Evolutionary conservation across 2,113 vertebrate species (phyloP).

Genomic region (Isurus oxyrinchus): DNA sequence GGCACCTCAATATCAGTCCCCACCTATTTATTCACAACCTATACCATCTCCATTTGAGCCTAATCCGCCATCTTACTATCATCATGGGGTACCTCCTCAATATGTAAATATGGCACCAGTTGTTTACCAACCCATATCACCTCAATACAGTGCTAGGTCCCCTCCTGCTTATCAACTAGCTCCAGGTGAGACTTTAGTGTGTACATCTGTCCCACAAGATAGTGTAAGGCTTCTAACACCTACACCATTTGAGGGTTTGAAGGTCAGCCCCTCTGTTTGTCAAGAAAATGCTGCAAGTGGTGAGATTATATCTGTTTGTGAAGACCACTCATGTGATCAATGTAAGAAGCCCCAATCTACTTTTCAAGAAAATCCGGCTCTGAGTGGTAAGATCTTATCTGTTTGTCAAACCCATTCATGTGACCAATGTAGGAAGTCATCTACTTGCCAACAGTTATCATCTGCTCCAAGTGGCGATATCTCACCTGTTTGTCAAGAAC

Average conservation of each 20-base stretch:
- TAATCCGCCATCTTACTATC: background rate
- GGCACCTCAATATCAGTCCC: constrained; percentile 19
- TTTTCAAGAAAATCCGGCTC: background rate
- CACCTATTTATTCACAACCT: background rate
- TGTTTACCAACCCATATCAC: constrained; percentile 19
- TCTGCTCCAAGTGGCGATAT: background rate
- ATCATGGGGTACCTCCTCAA: background rate
- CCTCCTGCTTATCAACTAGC: background rate
- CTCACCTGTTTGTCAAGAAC: background rate
- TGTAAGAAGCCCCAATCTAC: background rate
- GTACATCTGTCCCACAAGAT: background rate
- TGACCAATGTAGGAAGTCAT: constrained; percentile 12
- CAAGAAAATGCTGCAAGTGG: background rate
- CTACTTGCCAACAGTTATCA: too few species aligned
- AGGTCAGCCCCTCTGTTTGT: background rate
- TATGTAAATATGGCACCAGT: background rate
- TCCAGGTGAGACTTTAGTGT: background rate
- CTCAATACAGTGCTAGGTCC: background rate
- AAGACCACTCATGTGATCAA: background rate
- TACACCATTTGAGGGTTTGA: background rate
- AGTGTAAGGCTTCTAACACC: background rate
- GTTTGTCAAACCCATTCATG: background rate
- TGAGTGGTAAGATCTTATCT: background rate
- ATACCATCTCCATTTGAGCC: constrained; percentile 13
- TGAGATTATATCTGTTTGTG: background rate